A percentile compares a stretch with the other conserved stretches of the same genome.
These are phyloP conservation scores for Gavialis gangeticus DNA, from an alignment of 2,113 vertebrate species.

Conservation along the genomic window DNA sequence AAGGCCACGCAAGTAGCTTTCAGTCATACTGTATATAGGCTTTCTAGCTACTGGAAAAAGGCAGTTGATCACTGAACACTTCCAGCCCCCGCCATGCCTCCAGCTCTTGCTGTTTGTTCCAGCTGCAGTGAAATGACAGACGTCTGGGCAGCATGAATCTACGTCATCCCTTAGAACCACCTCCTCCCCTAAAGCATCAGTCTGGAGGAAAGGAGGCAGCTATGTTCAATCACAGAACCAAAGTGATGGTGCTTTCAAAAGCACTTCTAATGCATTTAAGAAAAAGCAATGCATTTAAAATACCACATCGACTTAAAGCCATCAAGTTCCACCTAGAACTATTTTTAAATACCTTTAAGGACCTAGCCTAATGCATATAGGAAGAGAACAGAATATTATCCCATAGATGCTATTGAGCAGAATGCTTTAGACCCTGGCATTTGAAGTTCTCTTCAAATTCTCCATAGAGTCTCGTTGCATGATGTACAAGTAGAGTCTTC, in stretches of 20 bases:
- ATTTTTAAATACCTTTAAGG: neutral
- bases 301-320: neutral
- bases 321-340: neutral
- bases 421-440: neutral
- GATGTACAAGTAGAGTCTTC: neutral
- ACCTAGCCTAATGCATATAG: neutral
- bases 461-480: rapidly evolving
- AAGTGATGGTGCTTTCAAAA: neutral
- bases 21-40: rapidly evolving
- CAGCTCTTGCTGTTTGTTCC: neutral
- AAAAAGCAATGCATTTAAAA: rapidly evolving
- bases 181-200: rapidly evolving
- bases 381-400: neutral
- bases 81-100: neutral
- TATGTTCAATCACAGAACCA: neutral
- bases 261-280: rapidly evolving
- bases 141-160: neutral
- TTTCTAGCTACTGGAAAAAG: neutral
- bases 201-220: neutral
- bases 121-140: neutral
- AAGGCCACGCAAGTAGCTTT: neutral
- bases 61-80: neutral
- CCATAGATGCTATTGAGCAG: neutral
- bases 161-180: rapidly evolving
- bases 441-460: neutral